Percentiles rank a stretch among this genome's conserved stretches.
phyloP scores from a whole-genome alignment of 2,797 vertebrate genomes.

The Picus viridis region DNA sequence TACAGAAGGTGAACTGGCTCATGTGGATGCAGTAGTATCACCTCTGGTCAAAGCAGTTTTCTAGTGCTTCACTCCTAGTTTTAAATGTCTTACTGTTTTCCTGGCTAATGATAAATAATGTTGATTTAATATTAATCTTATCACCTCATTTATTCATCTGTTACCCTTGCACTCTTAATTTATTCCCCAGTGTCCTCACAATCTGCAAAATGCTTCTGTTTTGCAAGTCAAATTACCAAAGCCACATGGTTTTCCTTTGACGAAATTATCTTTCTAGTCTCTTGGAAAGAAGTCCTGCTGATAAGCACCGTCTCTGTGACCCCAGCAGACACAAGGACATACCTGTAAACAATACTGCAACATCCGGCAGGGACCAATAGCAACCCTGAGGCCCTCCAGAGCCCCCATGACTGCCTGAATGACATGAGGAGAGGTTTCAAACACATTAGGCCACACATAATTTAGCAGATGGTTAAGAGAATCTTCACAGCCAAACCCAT shows the following conservation, averaged over 20 bases:
- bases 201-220: neutral
- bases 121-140: neutral
- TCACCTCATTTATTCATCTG: neutral
- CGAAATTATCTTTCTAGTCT: neutral
- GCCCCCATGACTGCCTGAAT: slow-evolving; percentile 99
- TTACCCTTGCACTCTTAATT: neutral
- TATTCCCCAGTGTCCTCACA: neutral
- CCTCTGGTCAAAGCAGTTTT: neutral
- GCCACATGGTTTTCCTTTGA: neutral
- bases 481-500: slow-evolving; percentile 97
- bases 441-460: slow-evolving; percentile 98
- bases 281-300: neutral
- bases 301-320: neutral
- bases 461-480: slow-evolving; percentile 97
- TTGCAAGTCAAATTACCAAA: neutral
- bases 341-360: slow-evolving; percentile 98
- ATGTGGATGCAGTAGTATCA: neutral
- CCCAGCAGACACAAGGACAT: neutral
- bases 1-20: neutral
- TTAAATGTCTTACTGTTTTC: neutral
- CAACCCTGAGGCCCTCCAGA: slow-evolving; percentile 94
- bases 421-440: slow-evolving; percentile 97
- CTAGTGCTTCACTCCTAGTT: neutral
- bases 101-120: fast-evolving
- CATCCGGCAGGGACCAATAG: slow-evolving; percentile 98